Conservation (phyloP, 92 coral and sea anemone genomes). For the Siderastrea radians region DNA sequence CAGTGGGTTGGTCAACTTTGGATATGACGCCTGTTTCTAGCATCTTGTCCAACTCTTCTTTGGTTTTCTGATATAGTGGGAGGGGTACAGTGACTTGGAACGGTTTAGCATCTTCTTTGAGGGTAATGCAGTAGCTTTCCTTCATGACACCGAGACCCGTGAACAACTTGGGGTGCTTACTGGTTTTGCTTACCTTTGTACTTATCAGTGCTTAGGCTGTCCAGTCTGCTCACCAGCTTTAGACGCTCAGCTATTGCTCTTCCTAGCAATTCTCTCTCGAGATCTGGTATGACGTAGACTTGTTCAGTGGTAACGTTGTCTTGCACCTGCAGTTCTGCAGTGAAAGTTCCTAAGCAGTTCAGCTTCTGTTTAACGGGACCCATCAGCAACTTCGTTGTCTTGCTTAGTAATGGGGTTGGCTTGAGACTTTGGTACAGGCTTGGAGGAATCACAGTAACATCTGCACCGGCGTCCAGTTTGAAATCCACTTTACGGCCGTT, state of each 20-base stretch:
- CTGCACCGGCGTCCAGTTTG: too few relatives aligned
- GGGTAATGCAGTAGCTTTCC: constrained; percentile 13
- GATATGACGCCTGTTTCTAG: constrained; percentile 21
- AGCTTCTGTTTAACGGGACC: too few relatives aligned
- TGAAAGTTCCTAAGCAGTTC: constrained; percentile 48
- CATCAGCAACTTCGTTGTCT: too few relatives aligned
- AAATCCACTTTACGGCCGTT: too few relatives aligned
- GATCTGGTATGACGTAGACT: constrained; percentile 6
- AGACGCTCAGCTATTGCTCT: constrained; percentile 32
- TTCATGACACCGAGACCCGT: constrained; percentile 38
- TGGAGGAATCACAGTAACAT: too few relatives aligned
- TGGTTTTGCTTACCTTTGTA: background rate
- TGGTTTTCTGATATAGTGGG: constrained; percentile 44
- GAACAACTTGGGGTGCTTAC: constrained; percentile 41
- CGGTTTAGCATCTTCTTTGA: constrained; percentile 31
- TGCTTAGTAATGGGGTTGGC: too few relatives aligned
- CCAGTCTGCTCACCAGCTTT: constrained; percentile 30
- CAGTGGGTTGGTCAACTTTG: too few relatives aligned
- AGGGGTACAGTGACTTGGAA: constrained; percentile 32
- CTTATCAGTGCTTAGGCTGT: constrained; percentile 24
- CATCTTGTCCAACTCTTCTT: constrained; percentile 41
- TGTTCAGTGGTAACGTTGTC: background rate
- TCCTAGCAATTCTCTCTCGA: constrained; percentile 36
- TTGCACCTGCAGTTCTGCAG: background rate
- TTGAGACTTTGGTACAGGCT: too few relatives aligned